Evolutionary conservation across 2,797 vertebrate genomes (phyloP), one percentile per base, ranked within the genome.

Genomic region (Coregonus suidteri): DNA sequence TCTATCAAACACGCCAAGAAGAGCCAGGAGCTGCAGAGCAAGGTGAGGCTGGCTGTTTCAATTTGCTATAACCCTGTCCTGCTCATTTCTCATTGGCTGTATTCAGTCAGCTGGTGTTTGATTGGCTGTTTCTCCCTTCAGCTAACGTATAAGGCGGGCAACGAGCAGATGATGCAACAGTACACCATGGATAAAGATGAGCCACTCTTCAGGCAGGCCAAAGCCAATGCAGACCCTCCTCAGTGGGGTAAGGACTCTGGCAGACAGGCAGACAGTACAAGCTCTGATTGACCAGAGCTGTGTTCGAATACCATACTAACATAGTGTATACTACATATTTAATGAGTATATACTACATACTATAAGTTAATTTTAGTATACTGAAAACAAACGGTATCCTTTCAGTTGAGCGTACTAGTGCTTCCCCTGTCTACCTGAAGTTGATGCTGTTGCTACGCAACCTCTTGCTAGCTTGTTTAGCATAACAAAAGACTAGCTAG

Each of bases 21-120:
- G 87, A 97, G 97, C 91, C 98, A 99, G 90, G 96, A 95, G 74
- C 92, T 99, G 78, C 98, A 97, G 93, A 99, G 97, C 14, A 92
- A 93, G 37, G 98, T 99, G 91, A 95, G 95, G 34, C 68, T 34
- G 52, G 67, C 66, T 20, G 54, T 20, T 65, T 18, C n/a, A n/a
- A 73, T 75, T 77, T 56, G 4, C 74, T 75, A 16, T 25, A 35
- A 67, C 4, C 30, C 3, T 35, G 9, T 16, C n/a, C 62, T 2
- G 6, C 52, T 6, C 1, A 0, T 30, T 59, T 65, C 52, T 79
- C 11, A 56, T 31, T 51, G 15, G 30, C 1, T 14, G 0, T 75
- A 6, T 14, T 4, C 66, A 70, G 9, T 71, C 6, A 30, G 18
- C 16, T 4, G 18, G 35, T 51, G 16, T 77, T 3, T 79, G 3